phyloP scores from a whole-genome alignment of 92 coral and sea anemone genomes.

The Palythoa grandis region DNA sequence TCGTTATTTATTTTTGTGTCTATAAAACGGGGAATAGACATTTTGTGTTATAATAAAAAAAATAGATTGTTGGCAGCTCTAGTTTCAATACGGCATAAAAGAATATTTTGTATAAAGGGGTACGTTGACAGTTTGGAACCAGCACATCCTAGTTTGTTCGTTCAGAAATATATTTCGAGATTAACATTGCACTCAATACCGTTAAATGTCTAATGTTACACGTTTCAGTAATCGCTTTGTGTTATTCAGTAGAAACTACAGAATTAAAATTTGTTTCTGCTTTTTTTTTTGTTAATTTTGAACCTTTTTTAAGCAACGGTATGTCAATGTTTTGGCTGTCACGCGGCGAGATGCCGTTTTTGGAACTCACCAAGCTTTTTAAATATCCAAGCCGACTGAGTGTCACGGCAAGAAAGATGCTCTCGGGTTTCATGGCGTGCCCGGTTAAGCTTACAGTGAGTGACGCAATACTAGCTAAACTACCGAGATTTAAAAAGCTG shows the following conservation, averaged over 20 bases:
- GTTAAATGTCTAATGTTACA: no score
- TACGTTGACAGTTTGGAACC: no score
- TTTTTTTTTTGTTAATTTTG: not conserved
- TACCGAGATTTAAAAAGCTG: no score
- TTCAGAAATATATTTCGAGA: no score
- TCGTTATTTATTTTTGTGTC: not conserved
- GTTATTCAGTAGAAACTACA: not conserved
- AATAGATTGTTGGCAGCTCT: slow-evolving; percentile 12
- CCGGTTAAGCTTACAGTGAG: not conserved
- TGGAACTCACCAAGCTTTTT: not conserved
- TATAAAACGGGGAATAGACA: not conserved
- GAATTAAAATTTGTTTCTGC: not conserved
- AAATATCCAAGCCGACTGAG: not conserved
- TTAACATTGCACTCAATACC: no score
- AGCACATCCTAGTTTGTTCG: no score
- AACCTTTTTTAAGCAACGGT: not conserved
- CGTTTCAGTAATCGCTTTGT: not conserved
- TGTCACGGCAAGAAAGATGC: not conserved
- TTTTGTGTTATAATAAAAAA: slow-evolving; percentile 11
- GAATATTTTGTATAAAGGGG: not conserved
- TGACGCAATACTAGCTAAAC: no score
- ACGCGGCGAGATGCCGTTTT: not conserved
- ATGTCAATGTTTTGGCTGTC: not conserved
- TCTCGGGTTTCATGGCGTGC: not conserved
- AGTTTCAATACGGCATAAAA: not conserved